phyloP scores from a whole-genome alignment of 1,140 invertebrate genomes.

The Drosophila tsacasi region DNA sequence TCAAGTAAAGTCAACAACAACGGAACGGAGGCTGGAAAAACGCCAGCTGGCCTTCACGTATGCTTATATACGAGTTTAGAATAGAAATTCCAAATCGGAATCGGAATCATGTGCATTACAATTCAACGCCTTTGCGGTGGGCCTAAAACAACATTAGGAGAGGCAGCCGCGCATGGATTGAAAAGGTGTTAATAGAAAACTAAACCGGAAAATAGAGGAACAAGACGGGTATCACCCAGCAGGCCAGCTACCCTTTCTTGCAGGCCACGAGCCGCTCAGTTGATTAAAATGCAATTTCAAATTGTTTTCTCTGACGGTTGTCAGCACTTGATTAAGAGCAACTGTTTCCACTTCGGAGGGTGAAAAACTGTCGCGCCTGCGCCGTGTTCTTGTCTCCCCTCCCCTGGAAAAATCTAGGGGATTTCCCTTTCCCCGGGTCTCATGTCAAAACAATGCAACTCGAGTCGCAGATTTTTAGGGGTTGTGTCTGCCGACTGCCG shows the following conservation, averaged over 20 bases:
- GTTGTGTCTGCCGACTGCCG: conserved; percentile 17
- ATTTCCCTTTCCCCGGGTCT: conserved; percentile 39
- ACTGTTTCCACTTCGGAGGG: conserved; percentile 47
- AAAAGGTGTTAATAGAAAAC: conserved; percentile 78
- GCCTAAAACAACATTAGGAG: conserved; percentile 74
- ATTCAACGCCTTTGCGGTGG: conserved; percentile 48
- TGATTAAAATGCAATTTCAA: conserved; percentile 80
- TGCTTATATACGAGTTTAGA: neutral
- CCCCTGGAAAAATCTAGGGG: conserved; percentile 3
- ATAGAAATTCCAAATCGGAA: conserved; percentile 7
- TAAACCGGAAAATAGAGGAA: conserved; percentile 47
- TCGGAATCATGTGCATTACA: conserved; percentile 12
- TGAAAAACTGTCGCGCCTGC: conserved; percentile 41
- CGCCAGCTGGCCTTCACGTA: conserved; percentile 55
- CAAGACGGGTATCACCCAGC: neutral
- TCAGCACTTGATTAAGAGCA: conserved; percentile 82
- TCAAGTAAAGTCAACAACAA: conserved; percentile 68
- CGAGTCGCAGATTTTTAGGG: conserved; percentile 58
- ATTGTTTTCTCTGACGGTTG: conserved; percentile 72
- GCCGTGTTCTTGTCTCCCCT: conserved; percentile 1
- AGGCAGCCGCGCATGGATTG: conserved; percentile 31
- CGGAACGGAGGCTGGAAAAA: conserved; percentile 24
- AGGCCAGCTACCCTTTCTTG: conserved; percentile 28
- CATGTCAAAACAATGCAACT: conserved; percentile 81
- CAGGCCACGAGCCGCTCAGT: conserved; percentile 43